phyloP scores from a whole-genome alignment of 2,888 invertebrate genomes.

The Tiliacea aurago region DNA sequence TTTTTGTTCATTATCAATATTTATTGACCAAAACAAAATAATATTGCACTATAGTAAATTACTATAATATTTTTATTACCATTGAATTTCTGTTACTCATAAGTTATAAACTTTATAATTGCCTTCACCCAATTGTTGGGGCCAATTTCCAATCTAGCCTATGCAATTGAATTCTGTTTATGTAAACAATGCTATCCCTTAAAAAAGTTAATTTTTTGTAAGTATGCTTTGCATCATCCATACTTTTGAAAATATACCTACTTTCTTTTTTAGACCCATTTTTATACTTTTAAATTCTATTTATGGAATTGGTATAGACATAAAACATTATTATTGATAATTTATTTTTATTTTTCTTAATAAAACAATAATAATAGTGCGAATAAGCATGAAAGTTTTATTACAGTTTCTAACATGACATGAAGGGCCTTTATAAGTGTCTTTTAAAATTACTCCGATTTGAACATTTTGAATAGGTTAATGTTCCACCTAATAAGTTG shows the following conservation, averaged over 20 bases:
- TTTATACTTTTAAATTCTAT: background rate
- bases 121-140: background rate
- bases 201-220: background rate
- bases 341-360: background rate
- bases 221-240: background rate
- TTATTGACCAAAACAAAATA: background rate
- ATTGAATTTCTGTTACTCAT: background rate
- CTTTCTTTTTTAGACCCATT: too few species aligned
- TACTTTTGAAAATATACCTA: background rate
- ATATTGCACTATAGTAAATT: background rate
- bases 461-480: slow-evolving; percentile 11
- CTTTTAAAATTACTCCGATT: background rate
- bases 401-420: background rate
- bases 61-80: background rate
- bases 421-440: background rate
- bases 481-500: slow-evolving; percentile 3
- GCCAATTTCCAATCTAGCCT: background rate
- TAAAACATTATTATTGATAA: background rate
- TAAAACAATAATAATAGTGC: background rate
- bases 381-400: background rate
- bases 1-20: slow-evolving; percentile 11
- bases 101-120: background rate
- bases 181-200: background rate
- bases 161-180: background rate
- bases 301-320: background rate